These are phyloP conservation scores for Perca schrenkii DNA, from an alignment of 2,113 vertebrate species.

Conservation along the genomic window DNA sequence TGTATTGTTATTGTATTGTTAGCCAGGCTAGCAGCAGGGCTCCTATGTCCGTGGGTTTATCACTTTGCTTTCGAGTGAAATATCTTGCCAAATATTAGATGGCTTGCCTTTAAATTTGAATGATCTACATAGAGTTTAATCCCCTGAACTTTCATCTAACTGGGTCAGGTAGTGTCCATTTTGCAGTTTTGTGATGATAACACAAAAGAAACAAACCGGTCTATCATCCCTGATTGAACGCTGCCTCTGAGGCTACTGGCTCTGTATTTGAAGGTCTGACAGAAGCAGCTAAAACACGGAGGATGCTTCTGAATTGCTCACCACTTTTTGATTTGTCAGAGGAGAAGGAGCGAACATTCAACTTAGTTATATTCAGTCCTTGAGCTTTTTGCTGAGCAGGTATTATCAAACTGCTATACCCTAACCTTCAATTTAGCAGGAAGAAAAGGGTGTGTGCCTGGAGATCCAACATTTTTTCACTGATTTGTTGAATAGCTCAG, in stretches of 20 bases:
- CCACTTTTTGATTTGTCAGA: background rate
- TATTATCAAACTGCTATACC: background rate
- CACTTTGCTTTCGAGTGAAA: background rate
- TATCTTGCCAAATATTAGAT: background rate
- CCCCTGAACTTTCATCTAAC: background rate
- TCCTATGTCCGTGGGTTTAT: background rate
- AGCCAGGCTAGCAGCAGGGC: background rate
- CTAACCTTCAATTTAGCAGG: background rate
- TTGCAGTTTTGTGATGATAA: too few species aligned
- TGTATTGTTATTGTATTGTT: background rate
- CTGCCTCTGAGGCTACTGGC: too few species aligned
- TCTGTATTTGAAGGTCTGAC: too few species aligned
- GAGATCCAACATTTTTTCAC: conserved; percentile 26
- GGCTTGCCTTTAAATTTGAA: background rate
- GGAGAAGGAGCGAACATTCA: background rate
- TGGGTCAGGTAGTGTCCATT: too few species aligned
- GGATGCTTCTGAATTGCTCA: too few species aligned
- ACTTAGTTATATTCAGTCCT: background rate
- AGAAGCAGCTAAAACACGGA: too few species aligned
- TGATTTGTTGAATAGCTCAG: conserved; percentile 24
- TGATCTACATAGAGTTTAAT: background rate
- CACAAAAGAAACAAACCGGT: too few species aligned
- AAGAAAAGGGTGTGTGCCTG: conserved; percentile 2
- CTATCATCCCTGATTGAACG: too few species aligned
- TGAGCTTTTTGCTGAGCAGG: background rate